Evolutionary conservation across 2,888 invertebrate genomes (phyloP).

Genomic region (Plutella xylostella): DNA sequence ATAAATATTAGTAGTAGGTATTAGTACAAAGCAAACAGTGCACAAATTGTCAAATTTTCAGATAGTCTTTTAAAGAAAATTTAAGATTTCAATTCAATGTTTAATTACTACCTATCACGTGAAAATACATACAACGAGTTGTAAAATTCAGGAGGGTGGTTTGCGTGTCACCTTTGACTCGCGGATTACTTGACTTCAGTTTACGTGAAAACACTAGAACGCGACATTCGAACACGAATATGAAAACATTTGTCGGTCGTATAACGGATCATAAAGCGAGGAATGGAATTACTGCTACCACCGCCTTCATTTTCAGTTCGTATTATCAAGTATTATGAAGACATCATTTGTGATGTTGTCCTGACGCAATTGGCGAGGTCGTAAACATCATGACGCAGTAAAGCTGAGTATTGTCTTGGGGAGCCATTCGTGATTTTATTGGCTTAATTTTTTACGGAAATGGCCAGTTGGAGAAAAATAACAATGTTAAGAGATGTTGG

Average conservation of each 20-base stretch:
- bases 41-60: too few relatives aligned
- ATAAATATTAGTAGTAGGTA: too few relatives aligned
- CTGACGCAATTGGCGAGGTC: background rate
- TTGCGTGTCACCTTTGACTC: too few relatives aligned
- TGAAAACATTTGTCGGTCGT: conserved; percentile 28
- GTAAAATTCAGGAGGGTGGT: too few relatives aligned
- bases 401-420: background rate
- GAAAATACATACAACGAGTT: too few relatives aligned
- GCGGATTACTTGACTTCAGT: too few relatives aligned
- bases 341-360: background rate
- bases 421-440: too few relatives aligned
- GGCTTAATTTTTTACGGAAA: background rate
- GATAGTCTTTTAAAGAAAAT: too few relatives aligned
- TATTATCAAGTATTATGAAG: background rate
- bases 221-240: conserved; percentile 30
- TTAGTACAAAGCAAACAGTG: too few relatives aligned
- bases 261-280: conserved; percentile 25
- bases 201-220: too few relatives aligned
- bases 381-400: background rate
- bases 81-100: too few relatives aligned
- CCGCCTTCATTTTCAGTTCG: background rate
- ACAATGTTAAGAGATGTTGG: background rate
- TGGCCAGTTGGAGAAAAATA: background rate
- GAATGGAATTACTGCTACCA: conserved; percentile 12
- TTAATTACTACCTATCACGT: too few relatives aligned